Evolutionary conservation across 1,140 invertebrate genomes (phyloP), one percentile per base, ranked within the genome.

Genomic region (Drosophila oshimai): DNA sequence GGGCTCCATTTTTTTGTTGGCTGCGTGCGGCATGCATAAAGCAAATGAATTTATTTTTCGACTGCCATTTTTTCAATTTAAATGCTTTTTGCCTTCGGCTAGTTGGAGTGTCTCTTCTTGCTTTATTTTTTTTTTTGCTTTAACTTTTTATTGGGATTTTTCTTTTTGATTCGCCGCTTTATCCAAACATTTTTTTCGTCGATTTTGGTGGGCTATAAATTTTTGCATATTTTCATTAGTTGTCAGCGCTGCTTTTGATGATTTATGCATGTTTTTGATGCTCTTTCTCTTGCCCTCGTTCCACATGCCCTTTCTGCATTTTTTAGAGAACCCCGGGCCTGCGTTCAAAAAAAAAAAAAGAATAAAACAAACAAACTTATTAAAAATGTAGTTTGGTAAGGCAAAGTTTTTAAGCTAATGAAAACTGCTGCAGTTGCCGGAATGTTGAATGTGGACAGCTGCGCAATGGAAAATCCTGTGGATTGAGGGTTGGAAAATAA

Each of bases 201-300:
- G 51, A 69, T 80, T 73, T 45, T 58, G 54, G 26, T 39, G 58
- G 50, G 81, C 72, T 54, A 86, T 86, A 86, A 87, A 87, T 86
- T 86, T 86, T 69, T 86, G 72, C 81, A 84, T 87, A 86, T 87
- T 86, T 86, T 86, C 81, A 86, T 86, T 87, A 87, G 81, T 86
- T 86, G 81, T 86, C 81, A 87, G 81, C 69, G 54, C 42, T 87
- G 80, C 81, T 81, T 86, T 87, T 86, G 77, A 86, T 86, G 81
- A 86, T 86, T 86, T 86, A 86, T 86, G 81, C 77, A 86, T 86
- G 81, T 87, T 87, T 86, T 87, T 81, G 72, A 75, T 73, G 75
- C 68, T 72, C 70, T 26, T 33, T 61, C 39, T 6, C 26, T 47
- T 24, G 41, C 51, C 15, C 29, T 39, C 61, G 12, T 41, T 33